A percentile compares a stretch with the other conserved stretches of the same genome.
phyloP scores from a whole-genome alignment of 1,140 invertebrate species.

The Holcopasites calliopsidis region DNA sequence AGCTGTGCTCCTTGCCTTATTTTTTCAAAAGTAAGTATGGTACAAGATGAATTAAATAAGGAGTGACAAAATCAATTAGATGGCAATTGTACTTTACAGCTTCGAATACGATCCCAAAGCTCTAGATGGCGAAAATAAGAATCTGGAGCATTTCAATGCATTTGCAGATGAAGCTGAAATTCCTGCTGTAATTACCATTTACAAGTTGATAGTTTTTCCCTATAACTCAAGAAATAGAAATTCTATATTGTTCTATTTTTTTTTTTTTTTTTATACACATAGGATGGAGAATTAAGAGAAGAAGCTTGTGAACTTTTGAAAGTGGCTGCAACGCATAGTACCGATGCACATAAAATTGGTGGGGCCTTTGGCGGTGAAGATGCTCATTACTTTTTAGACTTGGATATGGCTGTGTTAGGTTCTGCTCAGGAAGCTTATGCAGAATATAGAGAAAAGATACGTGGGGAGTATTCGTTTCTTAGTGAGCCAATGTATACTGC shows the following conservation, averaged over 20 bases:
- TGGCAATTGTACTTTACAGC: conserved; percentile 68
- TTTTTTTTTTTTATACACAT: neutral
- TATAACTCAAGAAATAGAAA: neutral
- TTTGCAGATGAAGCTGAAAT: conserved; percentile 77
- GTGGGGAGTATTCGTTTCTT: conserved; percentile 82
- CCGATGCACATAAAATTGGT: conserved; percentile 82
- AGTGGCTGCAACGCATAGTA: conserved; percentile 81
- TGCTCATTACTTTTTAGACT: conserved; percentile 83
- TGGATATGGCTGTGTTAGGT: conserved; percentile 83
- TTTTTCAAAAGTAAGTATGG: conserved; percentile 81
- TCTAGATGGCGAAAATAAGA: conserved; percentile 77
- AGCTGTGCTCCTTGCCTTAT: conserved; percentile 79
- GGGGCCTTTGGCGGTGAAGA: conserved; percentile 82
- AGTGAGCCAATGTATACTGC: conserved; percentile 80
- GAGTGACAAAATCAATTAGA: neutral
- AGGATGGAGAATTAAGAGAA: conserved; percentile 76
- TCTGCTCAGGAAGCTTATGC: conserved; percentile 78
- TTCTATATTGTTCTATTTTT: neutral
- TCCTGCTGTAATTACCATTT: conserved; percentile 65
- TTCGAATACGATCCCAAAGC: conserved; percentile 80
- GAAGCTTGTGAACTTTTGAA: conserved; percentile 80
- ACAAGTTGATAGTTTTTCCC: neutral
- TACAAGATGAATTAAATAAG: neutral
- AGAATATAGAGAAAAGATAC: conserved; percentile 79
- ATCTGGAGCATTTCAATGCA: conserved; percentile 76